Conservation (phyloP, 2,888 invertebrate species). For the Tinea pellionella region DNA sequence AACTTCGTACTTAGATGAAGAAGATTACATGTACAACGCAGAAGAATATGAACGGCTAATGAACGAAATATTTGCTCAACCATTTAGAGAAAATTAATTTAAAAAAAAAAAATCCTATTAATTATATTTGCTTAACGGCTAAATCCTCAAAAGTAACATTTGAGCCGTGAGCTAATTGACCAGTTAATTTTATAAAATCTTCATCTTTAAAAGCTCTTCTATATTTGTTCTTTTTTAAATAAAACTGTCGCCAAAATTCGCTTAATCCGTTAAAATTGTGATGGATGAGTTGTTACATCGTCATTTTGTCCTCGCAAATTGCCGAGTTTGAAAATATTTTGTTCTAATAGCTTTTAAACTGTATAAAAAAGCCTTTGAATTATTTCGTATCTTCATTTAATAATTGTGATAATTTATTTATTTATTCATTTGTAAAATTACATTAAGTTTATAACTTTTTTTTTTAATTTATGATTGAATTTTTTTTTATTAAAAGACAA, state of each 20-base stretch:
- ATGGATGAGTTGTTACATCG: not conserved
- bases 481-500: not conserved
- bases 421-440: not conserved
- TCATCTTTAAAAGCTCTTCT: too few relatives aligned
- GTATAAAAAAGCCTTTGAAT: not conserved
- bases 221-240: too few relatives aligned
- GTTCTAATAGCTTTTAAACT: not conserved
- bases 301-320: not conserved
- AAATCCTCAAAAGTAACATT: too few relatives aligned
- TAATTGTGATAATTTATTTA: not conserved
- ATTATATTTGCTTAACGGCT: not conserved
- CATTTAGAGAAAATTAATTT: conserved; percentile 50
- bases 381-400: not conserved
- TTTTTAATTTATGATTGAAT: conserved; percentile 18
- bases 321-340: not conserved
- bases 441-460: conserved; percentile 26
- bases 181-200: not conserved
- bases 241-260: not conserved
- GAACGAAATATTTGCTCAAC: conserved; percentile 65
- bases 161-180: not conserved
- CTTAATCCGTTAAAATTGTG: not conserved
- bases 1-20: conserved; percentile 41
- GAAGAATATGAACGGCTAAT: conserved; percentile 58
- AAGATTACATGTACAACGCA: conserved; percentile 53
- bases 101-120: not conserved